phyloP scores from a whole-genome alignment of 2,113 vertebrate species.

The Orthonyx spaldingii region DNA sequence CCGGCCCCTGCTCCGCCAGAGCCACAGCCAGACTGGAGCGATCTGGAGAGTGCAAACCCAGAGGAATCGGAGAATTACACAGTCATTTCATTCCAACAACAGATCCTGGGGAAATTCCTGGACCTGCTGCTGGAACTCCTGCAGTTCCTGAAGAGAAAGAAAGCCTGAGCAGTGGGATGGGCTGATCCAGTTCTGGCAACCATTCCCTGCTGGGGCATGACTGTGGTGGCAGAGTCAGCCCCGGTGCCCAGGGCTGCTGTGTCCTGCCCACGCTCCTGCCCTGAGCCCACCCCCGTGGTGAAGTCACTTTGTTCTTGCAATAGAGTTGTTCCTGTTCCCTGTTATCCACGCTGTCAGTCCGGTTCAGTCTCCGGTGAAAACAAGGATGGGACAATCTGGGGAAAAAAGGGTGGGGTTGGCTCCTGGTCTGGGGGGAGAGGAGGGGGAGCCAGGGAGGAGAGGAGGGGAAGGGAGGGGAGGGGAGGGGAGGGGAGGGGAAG shows the following conservation, averaged over 20 bases:
- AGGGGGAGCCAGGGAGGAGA: no score
- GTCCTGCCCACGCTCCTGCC: neutral
- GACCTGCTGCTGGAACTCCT: neutral
- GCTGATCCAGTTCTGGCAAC: neutral
- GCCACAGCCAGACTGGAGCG: no score
- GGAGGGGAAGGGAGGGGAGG: no score
- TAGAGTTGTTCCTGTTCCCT: neutral
- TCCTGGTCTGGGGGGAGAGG: no score
- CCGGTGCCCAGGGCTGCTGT: neutral
- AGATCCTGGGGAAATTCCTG: rapidly evolving
- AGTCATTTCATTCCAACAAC: neutral
- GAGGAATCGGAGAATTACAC: neutral
- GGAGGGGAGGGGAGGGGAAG: no score
- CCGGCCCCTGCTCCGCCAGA: neutral
- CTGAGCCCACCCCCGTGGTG: neutral
- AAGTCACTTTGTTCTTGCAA: neutral
- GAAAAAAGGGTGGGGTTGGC: no score
- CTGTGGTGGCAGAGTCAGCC: neutral
- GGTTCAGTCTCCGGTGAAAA: no score
- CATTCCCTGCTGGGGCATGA: neutral
- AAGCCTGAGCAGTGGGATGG: neutral
- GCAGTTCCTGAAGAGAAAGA: neutral
- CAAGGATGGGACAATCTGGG: no score
- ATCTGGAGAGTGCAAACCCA: rapidly evolving
- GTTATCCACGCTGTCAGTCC: no score